phyloP scores from a whole-genome alignment of 2,797 vertebrate species.

The Nasua narica region DNA sequence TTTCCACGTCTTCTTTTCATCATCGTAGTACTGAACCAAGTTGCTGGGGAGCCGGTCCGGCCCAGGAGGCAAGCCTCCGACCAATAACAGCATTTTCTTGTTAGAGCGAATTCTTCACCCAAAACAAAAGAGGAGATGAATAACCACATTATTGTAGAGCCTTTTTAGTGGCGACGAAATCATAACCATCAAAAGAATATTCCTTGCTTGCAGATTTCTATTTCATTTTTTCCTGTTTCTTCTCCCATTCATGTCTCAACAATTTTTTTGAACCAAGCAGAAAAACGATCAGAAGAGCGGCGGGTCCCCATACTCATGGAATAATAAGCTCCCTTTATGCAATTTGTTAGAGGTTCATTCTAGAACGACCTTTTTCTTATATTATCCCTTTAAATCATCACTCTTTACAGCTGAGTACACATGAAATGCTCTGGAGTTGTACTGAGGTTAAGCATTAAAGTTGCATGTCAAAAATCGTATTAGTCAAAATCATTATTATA shows the following conservation, averaged over 20 bases:
- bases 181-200: conserved; percentile 85
- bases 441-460: conserved; percentile 90
- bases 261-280: conserved; percentile 85
- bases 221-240: conserved; percentile 84
- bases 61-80: conserved; percentile 98
- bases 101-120: conserved; percentile 99
- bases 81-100: conserved; percentile 98
- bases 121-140: conserved; percentile 89
- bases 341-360: conserved; percentile 90
- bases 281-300: conserved; percentile 85
- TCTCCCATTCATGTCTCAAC: conserved; percentile 84
- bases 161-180: conserved; percentile 84
- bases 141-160: conserved; percentile 82
- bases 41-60: conserved; percentile 99
- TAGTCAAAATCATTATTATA: conserved; percentile 92
- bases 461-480: conserved; percentile 91
- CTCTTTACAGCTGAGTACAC: conserved; percentile 90
- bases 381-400: conserved; percentile 90
- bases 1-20: conserved; percentile 99
- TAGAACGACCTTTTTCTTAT: conserved; percentile 89
- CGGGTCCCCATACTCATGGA: conserved; percentile 82
- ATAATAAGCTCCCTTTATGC: conserved; percentile 88
- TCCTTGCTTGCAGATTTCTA: conserved; percentile 84
- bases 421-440: conserved; percentile 90
- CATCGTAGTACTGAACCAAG: conserved; percentile 99